Evolutionary conservation across 1,140 invertebrate genomes (phyloP), one percentile per base, ranked within the genome.

Genomic region (Nautilus pompilius): DNA sequence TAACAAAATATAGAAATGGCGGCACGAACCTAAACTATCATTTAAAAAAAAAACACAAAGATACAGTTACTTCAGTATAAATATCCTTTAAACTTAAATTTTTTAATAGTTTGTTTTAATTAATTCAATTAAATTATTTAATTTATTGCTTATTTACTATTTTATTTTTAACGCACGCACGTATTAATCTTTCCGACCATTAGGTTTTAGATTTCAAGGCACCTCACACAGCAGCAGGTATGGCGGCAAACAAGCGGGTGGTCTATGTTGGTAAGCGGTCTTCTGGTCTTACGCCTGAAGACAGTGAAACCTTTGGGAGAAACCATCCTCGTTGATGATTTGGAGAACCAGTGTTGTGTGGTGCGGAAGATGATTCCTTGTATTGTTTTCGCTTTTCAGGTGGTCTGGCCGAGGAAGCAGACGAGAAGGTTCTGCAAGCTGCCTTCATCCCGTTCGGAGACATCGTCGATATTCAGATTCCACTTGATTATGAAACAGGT

Each of bases 401-500:
- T 67, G 96, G 97, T 6, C 85, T 99, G 69, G 92, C 95, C 0
- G 96, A 99, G 76, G 96, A 99, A 86, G 96, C 98, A 0, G 94
- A 96, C 75, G 95, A 98, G 73, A 95, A 98, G 84, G 88, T 96
- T 63, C 84, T 99, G 3, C 91, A 95, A 80, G 93, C 94, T 65
- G 96, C 96, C 0, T 99, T 99, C 78, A 93, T 98, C 71, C 95
- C 96, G 17, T 99, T 99, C 84, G 97, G 97, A 15, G 97, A 99
- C 80, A 90, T 99, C 55, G 88, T 95, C 34, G 96, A 99, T 82
- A 90, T 99, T 29, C 94, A 98, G 84, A 96, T 99, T 79, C 97
- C 97, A 32, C 83, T 99, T 26, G 96, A 99, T 86, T 99, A 98
- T 87, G 95, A 98, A 83, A 93, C 85, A 53, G 85, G 86, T 80